Evolutionary conservation across 2,888 invertebrate species (phyloP).

Genomic region (Ormyrus rosae): DNA sequence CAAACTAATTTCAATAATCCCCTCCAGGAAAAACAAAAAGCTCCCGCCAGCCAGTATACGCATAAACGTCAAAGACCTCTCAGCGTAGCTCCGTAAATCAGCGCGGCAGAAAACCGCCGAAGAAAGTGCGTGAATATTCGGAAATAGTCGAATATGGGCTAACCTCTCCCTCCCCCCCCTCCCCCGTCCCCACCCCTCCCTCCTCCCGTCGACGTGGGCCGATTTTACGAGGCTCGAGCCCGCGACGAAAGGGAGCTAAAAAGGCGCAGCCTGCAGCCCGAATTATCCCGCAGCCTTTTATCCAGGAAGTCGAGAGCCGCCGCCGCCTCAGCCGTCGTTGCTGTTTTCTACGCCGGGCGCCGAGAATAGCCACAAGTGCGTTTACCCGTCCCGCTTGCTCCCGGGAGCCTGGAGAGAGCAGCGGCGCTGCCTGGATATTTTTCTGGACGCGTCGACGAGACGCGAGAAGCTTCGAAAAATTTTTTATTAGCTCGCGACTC

Average conservation of each 20-base stretch:
- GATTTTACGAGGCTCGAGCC: conserved; percentile 32
- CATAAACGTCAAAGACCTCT: too few species aligned
- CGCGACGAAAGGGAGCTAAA: conserved; percentile 1
- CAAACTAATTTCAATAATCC: too few species aligned
- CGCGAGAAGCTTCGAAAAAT: conserved; percentile 13
- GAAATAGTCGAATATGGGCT: conserved; percentile 34
- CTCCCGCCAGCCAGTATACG: too few species aligned
- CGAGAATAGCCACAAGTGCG: neutral
- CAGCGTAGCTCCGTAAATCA: too few species aligned
- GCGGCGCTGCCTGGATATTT: neutral
- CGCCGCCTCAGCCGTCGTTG: conserved; percentile 34
- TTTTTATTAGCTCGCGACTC: neutral
- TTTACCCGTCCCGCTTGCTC: neutral
- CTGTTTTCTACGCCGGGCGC: conserved; percentile 46
- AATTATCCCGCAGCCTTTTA: conserved; percentile 56
- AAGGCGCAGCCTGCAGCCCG: conserved; percentile 23
- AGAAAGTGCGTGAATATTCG: conserved; percentile 32
- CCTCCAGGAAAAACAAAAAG: too few species aligned
- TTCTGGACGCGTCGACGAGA: neutral
- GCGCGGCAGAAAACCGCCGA: neutral
- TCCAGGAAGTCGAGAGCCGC: conserved; percentile 58
- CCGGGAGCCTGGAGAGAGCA: neutral
- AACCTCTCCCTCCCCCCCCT: neutral
- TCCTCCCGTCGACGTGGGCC: conserved; percentile 1
- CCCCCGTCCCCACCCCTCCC: too few species aligned